Evolutionary conservation across 2,113 vertebrate species (phyloP), one percentile per base, ranked within the genome.

Genomic region (Microcebus ravelobensis): DNA sequence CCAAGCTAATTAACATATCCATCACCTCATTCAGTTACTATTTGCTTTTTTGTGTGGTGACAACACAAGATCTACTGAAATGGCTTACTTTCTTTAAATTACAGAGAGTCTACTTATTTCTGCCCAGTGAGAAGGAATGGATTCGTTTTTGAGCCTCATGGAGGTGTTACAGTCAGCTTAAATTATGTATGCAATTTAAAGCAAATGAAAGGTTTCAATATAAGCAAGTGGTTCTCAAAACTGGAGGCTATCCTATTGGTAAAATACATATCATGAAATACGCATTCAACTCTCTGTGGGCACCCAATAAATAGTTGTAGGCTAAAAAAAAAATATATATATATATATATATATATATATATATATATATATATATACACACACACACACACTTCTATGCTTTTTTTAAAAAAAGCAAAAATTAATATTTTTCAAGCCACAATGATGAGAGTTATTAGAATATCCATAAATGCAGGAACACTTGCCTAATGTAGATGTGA

Each of bases 131-230:
- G 63, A 88, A 95, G 85, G 29, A 85, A 95, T 50, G 57, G 80
- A 94, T 95, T 93, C 34, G 5, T 74, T 95, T 96, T 42, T 77
- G 45, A 87, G 93, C 81, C 68, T 92, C 52, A 83, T 84, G 94
- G 93, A 93, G 91, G 82, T 96, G 68, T 67, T 86, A 71, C 12
- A 95, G 71, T 61, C 81, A 76, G 61, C 45, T 94, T 94, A 95
- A 96, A 97, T 95, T 96, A 97, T 95, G 82, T 79, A 95, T 71
- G 73, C 61, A 93, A 87, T 87, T 92, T 94, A 87, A 97, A 90
- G 90, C 74, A 95, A 97, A 97, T 77, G 83, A 91, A 90, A 94
- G 59, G 76, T 81, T 96, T 93, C 73, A 25, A 55, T 59, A 74
- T 27, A 87, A 74, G 83, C 90, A 95, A 91, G 94, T 87, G 50